phyloP scores from a whole-genome alignment of 2,113 vertebrate species.

The Podarcis raffonei region DNA sequence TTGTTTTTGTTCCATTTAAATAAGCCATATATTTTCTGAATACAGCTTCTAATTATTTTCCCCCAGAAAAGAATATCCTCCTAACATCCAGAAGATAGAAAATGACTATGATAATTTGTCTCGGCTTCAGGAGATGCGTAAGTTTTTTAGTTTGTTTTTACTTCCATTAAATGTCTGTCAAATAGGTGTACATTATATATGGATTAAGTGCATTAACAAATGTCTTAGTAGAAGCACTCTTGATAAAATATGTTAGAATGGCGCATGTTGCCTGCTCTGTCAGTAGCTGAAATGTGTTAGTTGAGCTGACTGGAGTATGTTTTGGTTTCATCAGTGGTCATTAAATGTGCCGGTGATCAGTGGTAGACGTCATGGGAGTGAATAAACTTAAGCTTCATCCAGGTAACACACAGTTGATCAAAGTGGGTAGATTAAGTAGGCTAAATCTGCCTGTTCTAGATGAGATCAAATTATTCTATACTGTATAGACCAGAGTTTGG shows the following conservation, averaged over 20 bases:
- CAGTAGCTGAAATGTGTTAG: neutral
- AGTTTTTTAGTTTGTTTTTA: conserved; percentile 49
- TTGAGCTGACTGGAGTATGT: neutral
- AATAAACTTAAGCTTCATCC: too few relatives aligned
- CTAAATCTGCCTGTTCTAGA: too few relatives aligned
- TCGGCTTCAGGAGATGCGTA: conserved; percentile 84
- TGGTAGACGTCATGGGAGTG: too few relatives aligned
- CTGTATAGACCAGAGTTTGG: too few relatives aligned
- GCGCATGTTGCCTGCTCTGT: neutral
- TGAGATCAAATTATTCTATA: too few relatives aligned
- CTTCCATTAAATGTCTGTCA: conserved; percentile 6
- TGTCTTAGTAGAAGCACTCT: neutral
- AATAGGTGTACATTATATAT: neutral
- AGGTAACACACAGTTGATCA: too few relatives aligned
- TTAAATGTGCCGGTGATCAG: too few relatives aligned
- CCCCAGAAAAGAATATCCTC: conserved; percentile 88
- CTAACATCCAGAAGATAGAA: conserved; percentile 83
- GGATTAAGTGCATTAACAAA: neutral
- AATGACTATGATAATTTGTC: conserved; percentile 84
- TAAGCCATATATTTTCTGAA: conserved; percentile 15
- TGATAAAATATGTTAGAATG: neutral
- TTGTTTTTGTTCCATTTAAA: neutral
- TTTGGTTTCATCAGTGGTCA: too few relatives aligned
- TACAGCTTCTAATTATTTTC: conserved; percentile 44
- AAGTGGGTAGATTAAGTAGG: too few relatives aligned